These are phyloP conservation scores for Leptogaster cylindrica DNA, from an alignment of 2,888 invertebrate species.

Conservation along the genomic window DNA sequence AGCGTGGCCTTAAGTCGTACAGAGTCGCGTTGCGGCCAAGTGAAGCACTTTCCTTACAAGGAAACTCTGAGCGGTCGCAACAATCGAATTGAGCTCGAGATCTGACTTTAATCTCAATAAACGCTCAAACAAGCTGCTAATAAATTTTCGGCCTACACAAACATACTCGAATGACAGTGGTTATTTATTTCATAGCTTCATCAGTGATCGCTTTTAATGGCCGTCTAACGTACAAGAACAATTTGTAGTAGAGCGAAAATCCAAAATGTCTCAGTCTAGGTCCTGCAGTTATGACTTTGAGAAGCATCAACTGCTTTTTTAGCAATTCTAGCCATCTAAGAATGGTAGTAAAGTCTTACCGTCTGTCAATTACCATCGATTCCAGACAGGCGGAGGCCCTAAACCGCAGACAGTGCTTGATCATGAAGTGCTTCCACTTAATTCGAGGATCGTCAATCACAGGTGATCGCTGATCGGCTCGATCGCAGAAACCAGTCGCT, in stretches of 20 bases:
- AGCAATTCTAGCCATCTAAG: slow-evolving; percentile 2
- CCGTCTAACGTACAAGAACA: slow-evolving; percentile 10
- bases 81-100: no score
- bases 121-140: slow-evolving; percentile 3
- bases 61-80: no score
- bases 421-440: slow-evolving; percentile 24
- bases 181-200: slow-evolving; percentile 25
- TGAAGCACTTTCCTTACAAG: no score
- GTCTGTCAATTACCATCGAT: slow-evolving; percentile 21
- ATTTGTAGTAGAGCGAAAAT: no score
- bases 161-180: background rate
- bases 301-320: slow-evolving; percentile 7
- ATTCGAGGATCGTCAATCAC: slow-evolving; percentile 34
- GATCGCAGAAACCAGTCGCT: background rate
- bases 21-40: no score
- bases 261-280: background rate
- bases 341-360: background rate
- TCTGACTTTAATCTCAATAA: slow-evolving; percentile 9
- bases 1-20: no score
- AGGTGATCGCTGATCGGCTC: slow-evolving; percentile 4
- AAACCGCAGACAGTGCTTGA: background rate
- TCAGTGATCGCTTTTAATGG: slow-evolving; percentile 6
- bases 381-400: background rate
- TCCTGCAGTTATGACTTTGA: slow-evolving; percentile 1
- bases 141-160: slow-evolving; percentile 18